These are phyloP conservation scores for Notospermus geniculatus DNA, from an alignment of 1,140 invertebrate species.

Conservation along the genomic window DNA sequence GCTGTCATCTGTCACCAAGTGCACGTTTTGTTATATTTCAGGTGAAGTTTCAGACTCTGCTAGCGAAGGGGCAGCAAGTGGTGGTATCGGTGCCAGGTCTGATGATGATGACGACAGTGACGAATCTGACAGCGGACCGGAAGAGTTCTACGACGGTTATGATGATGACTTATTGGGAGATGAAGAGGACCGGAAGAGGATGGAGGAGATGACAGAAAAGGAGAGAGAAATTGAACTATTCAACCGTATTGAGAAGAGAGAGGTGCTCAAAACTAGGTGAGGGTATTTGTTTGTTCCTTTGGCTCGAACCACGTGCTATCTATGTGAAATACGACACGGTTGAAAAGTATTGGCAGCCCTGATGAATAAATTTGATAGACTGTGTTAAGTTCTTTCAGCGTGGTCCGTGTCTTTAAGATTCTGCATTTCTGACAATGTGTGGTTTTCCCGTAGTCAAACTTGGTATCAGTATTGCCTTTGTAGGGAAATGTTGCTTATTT, in stretches of 20 bases:
- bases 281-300: no score
- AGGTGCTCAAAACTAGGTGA: constrained; percentile 84
- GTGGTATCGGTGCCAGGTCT: constrained; percentile 32
- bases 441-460: neutral
- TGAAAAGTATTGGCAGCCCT: no score
- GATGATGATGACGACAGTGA: constrained; percentile 48
- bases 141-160: constrained; percentile 79
- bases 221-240: constrained; percentile 96
- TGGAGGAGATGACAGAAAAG: constrained; percentile 93
- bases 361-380: no score
- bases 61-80: constrained; percentile 27
- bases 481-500: no score
- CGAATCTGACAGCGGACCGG: constrained; percentile 29
- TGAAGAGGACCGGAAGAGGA: constrained; percentile 83
- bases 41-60: constrained; percentile 68
- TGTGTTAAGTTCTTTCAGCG: no score
- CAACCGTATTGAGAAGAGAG: constrained; percentile 89
- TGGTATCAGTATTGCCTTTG: no score
- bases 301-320: no score
- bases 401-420: neutral
- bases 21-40: constrained; percentile 33
- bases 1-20: constrained; percentile 4
- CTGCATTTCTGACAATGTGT: neutral
- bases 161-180: constrained; percentile 97
- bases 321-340: no score